These are phyloP conservation scores for Paramormyrops kingsleyae DNA, from an alignment of 2,113 vertebrate genomes.

Conservation along the genomic window DNA sequence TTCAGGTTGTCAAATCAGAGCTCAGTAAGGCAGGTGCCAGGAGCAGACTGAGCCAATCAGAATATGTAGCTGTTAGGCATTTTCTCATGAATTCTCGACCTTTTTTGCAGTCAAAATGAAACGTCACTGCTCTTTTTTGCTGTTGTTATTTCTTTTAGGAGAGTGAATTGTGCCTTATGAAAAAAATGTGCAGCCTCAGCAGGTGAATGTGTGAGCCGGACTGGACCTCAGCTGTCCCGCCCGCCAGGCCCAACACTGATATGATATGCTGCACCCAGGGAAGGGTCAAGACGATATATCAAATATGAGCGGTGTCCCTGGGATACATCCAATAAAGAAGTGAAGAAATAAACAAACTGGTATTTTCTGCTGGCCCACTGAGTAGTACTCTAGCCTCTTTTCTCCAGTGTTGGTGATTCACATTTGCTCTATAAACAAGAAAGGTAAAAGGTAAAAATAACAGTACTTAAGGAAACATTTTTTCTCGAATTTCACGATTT, in stretches of 20 bases:
- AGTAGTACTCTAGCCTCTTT: neutral
- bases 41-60: neutral
- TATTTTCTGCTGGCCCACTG: neutral
- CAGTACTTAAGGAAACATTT: neutral
- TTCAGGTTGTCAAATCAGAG: neutral
- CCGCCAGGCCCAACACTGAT: neutral
- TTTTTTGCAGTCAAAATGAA: neutral
- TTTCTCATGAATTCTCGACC: neutral
- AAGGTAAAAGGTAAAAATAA: neutral
- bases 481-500: neutral
- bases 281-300: neutral
- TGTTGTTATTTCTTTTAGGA: neutral
- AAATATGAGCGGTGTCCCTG: neutral
- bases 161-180: neutral
- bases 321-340: neutral
- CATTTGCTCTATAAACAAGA: neutral
- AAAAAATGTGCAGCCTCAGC: neutral
- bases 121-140: neutral
- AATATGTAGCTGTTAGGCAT: neutral
- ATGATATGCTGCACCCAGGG: neutral
- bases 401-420: neutral
- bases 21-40: neutral
- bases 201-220: neutral
- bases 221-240: neutral
- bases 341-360: neutral